Conservation (phyloP, 2,888 invertebrate genomes). For the Cylindroiulus punctatus region DNA sequence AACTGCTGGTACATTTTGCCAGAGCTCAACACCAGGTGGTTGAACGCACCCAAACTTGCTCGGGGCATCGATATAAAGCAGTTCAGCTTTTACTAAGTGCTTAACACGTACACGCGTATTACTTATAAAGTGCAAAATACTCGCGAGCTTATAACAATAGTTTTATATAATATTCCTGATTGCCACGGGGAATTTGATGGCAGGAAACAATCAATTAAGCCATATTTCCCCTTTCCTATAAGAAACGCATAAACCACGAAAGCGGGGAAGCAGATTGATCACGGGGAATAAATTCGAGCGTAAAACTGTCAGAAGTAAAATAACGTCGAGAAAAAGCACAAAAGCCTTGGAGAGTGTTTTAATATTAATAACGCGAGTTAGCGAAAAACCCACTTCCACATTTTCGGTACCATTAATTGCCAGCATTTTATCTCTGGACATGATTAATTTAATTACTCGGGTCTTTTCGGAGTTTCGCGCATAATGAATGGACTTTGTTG, state of each 20-base stretch:
- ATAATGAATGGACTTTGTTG: not conserved
- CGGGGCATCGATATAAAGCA: not conserved
- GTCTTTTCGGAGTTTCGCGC: not conserved
- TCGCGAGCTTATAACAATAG: constrained; percentile 4
- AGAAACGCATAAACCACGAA: constrained; percentile 4
- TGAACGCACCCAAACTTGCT: not conserved
- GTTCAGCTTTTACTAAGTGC: not conserved
- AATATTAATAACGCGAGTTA: not conserved
- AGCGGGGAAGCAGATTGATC: constrained; percentile 21
- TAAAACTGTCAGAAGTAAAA: constrained; percentile 18
- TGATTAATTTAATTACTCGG: constrained; percentile 8
- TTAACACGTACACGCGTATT: not conserved
- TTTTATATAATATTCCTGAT: constrained; percentile 52
- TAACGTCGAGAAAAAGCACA: not conserved
- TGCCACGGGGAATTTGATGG: constrained; percentile 50
- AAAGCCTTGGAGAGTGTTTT: not conserved
- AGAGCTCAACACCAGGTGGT: not conserved
- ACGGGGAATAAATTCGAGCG: not conserved
- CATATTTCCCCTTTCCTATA: constrained; percentile 50
- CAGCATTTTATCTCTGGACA: not conserved
- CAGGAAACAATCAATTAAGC: constrained; percentile 54
- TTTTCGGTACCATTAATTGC: not conserved
- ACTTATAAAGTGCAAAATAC: constrained; percentile 29
- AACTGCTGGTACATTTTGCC: not conserved
- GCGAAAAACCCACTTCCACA: not conserved